Base-by-base conservation (phyloP, 1,140 invertebrate species). In the Anastrepha obliqua region DNA sequence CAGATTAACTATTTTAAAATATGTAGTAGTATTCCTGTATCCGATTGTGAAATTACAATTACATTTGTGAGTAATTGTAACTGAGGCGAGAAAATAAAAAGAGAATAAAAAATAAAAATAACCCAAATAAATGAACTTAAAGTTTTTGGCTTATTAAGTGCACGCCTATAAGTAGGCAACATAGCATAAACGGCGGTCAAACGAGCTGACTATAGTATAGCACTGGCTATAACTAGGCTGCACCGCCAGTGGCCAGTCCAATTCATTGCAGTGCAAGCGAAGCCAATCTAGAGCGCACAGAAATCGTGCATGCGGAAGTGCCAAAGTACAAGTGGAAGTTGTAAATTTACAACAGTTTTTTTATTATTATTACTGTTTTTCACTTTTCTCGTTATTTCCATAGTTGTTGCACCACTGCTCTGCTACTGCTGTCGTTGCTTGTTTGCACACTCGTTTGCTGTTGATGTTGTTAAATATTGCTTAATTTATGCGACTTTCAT, bases 401-500 rank as follows among this genome's bases (percentile, higher is more conserved):
- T 44, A 64, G 86, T 70, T 87, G 42, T 51, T 65, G 15, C 2
- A 9, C n/a, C 59, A 9, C 60, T 87, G 47, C 4, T 87, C 47
- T 70, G 86, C 15, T 87, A 39, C 59, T 42, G 17, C n/a, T 87
- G 47, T 55, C 64, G 65, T 60, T 39, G 59, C 47, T 64, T 87
- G 74, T 11, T 87, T 85, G 55, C 44, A 15, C 59, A 85, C 58
- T 81, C 39, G 29, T 9, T 87, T 87, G 39, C 64, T 51, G 60
- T 64, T 60, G 58, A 47, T 87, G 58, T 78, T 47, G 65, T 87
- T 87, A 81, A 81, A 81, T 81, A 55, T 81, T 81, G 74, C 55
- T 81, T 81, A 81, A 81, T 81, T 81, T 81, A 81, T 81, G 74
- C 74, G 74, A 81, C 74, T 81, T 81, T 81, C 47, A 81, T 81